phyloP scores from a whole-genome alignment of 2,113 vertebrate genomes.

The Mixornis gularis region DNA sequence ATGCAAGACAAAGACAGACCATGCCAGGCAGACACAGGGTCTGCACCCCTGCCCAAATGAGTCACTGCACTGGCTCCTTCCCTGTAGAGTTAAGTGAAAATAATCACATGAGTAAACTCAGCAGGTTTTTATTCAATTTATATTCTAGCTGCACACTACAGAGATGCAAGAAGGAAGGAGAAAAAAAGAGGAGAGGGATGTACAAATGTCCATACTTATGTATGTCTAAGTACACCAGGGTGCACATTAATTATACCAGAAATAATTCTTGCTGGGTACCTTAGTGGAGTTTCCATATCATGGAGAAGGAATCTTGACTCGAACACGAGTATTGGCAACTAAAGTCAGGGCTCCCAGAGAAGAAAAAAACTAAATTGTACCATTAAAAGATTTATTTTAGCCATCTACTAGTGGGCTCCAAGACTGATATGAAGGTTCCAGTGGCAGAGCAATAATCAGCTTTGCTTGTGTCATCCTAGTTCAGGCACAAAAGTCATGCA shows the following conservation, averaged over 20 bases:
- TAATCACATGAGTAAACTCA: conserved; percentile 42
- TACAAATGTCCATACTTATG: not conserved
- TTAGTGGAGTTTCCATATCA: not conserved
- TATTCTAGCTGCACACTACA: not conserved
- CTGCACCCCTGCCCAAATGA: not conserved
- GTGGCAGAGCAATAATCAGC: conserved; percentile 26
- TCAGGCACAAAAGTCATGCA: conserved; percentile 35
- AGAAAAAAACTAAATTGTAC: not conserved
- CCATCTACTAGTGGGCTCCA: not conserved
- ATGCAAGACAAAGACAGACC: not conserved
- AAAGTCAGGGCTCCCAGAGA: not conserved
- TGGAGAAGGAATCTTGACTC: not conserved
- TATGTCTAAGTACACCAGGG: not conserved
- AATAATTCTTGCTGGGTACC: not conserved
- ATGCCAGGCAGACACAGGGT: not conserved
- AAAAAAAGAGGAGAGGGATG: not conserved
- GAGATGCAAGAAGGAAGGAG: not conserved
- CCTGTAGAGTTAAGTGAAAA: conserved; percentile 21
- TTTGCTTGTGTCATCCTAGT: conserved; percentile 24
- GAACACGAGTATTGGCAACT: not conserved
- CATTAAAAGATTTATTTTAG: conserved; percentile 30
- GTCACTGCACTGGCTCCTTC: conserved; percentile 26
- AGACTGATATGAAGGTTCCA: not conserved
- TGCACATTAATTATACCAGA: not conserved
- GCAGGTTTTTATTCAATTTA: conserved; percentile 10